phyloP scores from a whole-genome alignment of 1,140 invertebrate species.

The Eufriesea mexicana region DNA sequence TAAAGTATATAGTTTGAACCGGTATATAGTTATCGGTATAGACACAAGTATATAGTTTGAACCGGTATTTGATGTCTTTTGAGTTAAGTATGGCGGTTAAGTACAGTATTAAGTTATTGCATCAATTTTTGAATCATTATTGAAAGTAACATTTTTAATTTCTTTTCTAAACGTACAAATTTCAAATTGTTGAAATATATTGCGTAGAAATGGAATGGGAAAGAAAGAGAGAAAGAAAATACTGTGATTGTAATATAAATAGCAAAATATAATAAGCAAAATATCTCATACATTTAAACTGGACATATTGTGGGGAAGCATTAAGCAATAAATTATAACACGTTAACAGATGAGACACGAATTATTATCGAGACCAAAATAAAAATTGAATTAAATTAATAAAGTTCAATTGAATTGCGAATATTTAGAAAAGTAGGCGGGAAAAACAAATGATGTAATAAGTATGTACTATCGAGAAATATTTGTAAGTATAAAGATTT shows the following conservation, averaged over 20 bases:
- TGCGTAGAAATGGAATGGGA: not conserved
- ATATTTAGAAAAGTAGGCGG: not conserved
- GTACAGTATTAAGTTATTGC: not conserved
- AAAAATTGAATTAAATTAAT: not conserved
- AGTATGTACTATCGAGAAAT: not conserved
- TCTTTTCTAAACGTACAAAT: not conserved
- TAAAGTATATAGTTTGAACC: not conserved
- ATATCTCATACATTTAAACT: not conserved
- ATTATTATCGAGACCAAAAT: not conserved
- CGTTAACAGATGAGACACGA: not conserved
- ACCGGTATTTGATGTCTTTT: not conserved
- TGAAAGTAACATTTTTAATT: not conserved
- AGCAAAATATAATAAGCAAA: not conserved
- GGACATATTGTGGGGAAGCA: too few relatives aligned
- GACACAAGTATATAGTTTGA: not conserved
- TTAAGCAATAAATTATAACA: not conserved
- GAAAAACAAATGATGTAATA: conserved; percentile 5
- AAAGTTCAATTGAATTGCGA: not conserved
- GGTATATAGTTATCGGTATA: too few relatives aligned
- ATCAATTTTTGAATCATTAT: not conserved
- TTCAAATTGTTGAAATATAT: not conserved
- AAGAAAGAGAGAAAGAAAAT: not conserved
- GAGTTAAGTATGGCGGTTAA: not conserved
- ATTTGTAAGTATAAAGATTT: conserved; percentile 57
- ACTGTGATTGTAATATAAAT: not conserved